A percentile compares a stretch with the other conserved stretches of the same genome.
These are phyloP conservation scores for Chymomyza amoena DNA, from an alignment of 2,888 invertebrate genomes.

Conservation along the genomic window DNA sequence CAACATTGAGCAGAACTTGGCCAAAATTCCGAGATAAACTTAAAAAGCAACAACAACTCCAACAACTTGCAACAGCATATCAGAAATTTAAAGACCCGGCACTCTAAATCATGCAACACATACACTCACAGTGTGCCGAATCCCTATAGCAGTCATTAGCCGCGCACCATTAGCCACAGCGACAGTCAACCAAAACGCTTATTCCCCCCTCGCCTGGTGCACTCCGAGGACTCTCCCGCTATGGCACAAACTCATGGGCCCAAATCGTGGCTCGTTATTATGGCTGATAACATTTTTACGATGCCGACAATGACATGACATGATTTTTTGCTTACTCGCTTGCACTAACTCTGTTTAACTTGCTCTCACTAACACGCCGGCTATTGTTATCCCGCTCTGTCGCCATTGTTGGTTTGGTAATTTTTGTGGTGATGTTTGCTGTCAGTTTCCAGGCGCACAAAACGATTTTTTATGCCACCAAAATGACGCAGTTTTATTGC, in stretches of 20 bases:
- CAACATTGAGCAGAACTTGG: constrained; percentile 68
- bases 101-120: background rate
- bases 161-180: constrained; percentile 73
- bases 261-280: constrained; percentile 71
- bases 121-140: background rate
- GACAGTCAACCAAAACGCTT: constrained; percentile 41
- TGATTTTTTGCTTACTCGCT: constrained; percentile 54
- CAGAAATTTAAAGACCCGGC: constrained; percentile 59
- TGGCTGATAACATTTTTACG: constrained; percentile 75
- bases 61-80: constrained; percentile 15
- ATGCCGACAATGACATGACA: constrained; percentile 75
- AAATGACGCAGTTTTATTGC: constrained; percentile 74
- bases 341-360: background rate
- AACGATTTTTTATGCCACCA: constrained; percentile 71
- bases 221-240: constrained; percentile 8
- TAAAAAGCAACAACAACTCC: constrained; percentile 30
- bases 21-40: constrained; percentile 52
- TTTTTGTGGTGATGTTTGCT: constrained; percentile 57
- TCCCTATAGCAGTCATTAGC: constrained; percentile 63
- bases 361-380: background rate
- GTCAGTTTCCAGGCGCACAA: constrained; percentile 55
- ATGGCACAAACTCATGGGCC: constrained; percentile 28
- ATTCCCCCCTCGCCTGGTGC: constrained; percentile 6
- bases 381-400: constrained; percentile 10
- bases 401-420: constrained; percentile 15